Evolutionary conservation across 2,113 vertebrate species (phyloP).

Genomic region (Elaphurus davidianus): DNA sequence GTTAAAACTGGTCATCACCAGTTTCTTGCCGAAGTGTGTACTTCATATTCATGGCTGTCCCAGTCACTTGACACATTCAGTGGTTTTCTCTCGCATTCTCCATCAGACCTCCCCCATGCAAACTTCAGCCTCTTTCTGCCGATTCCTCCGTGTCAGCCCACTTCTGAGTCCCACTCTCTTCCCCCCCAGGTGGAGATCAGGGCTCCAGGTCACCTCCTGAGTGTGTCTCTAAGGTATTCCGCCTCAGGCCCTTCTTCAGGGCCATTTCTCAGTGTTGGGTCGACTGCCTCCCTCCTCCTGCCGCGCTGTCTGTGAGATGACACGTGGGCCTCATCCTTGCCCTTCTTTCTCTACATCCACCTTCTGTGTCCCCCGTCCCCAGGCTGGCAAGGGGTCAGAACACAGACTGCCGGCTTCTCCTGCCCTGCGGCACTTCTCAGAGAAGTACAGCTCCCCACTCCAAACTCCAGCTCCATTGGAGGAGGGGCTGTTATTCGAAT

Average conservation of each 20-base stretch:
- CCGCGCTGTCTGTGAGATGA: background rate
- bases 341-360: background rate
- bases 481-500: background rate
- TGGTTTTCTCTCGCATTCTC: background rate
- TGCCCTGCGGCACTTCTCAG: background rate
- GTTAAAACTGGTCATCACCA: background rate
- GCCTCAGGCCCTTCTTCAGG: background rate
- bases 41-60: background rate
- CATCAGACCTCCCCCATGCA: background rate
- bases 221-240: background rate
- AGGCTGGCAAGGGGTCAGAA: background rate
- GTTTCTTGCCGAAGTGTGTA: background rate
- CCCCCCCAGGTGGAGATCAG: background rate
- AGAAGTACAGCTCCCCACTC: background rate
- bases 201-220: background rate
- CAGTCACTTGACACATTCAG: background rate
- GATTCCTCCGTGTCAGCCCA: background rate
- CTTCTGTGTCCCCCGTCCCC: background rate
- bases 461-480: background rate
- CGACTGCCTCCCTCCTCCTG: background rate
- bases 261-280: background rate
- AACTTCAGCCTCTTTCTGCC: background rate
- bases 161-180: background rate
- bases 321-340: background rate
- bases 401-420: background rate